Evolutionary conservation across 2,113 vertebrate genomes (phyloP).

Genomic region (Empidonax traillii): DNA sequence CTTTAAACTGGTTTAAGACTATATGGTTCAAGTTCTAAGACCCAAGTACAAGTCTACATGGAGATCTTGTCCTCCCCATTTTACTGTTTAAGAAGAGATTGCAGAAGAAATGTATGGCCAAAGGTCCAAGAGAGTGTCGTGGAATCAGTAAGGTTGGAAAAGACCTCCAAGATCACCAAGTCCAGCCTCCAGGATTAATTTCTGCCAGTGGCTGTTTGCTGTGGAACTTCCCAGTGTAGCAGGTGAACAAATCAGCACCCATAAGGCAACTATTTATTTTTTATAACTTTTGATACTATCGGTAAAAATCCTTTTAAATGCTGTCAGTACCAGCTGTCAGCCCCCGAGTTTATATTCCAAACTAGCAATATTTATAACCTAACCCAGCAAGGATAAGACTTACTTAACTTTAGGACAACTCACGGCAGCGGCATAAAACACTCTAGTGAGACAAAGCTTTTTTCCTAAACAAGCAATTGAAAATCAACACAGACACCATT

Average conservation of each 20-base stretch:
- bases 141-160: not conserved
- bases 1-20: fast-evolving
- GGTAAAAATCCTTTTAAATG: not conserved
- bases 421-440: not conserved
- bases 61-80: not conserved
- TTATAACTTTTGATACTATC: not conserved
- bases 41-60: not conserved
- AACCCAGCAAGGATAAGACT: not conserved
- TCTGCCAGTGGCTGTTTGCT: not conserved
- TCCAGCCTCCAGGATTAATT: not conserved
- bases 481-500: not conserved
- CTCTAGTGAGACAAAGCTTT: not conserved
- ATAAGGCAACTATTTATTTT: not conserved
- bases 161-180: not conserved
- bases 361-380: not conserved
- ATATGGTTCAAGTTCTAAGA: not conserved
- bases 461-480: not conserved
- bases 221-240: not conserved
- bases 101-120: fast-evolving
- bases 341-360: not conserved
- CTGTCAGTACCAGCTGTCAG: not conserved
- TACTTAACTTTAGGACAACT: not conserved
- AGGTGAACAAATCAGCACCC: not conserved
- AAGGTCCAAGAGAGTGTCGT: not conserved
- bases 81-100: fast-evolving